These are phyloP conservation scores for Nycticorax nycticorax DNA, from an alignment of 2,113 vertebrate species.

Conservation along the genomic window DNA sequence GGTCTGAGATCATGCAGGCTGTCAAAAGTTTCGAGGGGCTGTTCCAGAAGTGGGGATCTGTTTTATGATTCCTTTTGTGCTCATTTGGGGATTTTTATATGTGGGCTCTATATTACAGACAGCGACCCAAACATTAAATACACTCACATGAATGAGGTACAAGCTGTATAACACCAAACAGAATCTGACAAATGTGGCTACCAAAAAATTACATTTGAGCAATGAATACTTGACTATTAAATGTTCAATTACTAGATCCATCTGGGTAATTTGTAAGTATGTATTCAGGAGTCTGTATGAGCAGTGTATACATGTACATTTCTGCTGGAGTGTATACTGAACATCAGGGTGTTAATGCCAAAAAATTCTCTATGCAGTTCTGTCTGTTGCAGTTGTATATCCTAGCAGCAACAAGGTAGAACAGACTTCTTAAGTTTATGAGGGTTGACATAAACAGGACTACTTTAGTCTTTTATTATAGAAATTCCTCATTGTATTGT, in stretches of 20 bases:
- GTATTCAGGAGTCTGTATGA: neutral
- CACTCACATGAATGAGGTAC: neutral
- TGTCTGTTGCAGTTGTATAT: neutral
- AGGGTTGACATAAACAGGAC: neutral
- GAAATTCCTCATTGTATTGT: neutral
- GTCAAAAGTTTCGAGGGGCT: neutral
- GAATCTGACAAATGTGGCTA: neutral
- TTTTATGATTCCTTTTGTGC: neutral
- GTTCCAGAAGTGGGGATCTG: neutral
- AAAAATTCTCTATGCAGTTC: neutral
- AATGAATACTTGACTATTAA: neutral
- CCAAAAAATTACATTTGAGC: neutral
- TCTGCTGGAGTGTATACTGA: neutral
- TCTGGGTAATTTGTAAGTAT: neutral
- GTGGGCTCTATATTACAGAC: neutral
- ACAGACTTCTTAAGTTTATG: neutral
- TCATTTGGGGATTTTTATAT: neutral
- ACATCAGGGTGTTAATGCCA: neutral
- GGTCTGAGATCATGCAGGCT: neutral
- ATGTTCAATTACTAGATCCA: neutral
- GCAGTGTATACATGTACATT: neutral
- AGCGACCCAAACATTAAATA: rapidly evolving
- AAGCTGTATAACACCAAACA: neutral
- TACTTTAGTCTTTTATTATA: neutral
- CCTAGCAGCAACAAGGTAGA: neutral